phyloP scores from a whole-genome alignment of 2,113 vertebrate species.

The Isurus oxyrinchus region DNA sequence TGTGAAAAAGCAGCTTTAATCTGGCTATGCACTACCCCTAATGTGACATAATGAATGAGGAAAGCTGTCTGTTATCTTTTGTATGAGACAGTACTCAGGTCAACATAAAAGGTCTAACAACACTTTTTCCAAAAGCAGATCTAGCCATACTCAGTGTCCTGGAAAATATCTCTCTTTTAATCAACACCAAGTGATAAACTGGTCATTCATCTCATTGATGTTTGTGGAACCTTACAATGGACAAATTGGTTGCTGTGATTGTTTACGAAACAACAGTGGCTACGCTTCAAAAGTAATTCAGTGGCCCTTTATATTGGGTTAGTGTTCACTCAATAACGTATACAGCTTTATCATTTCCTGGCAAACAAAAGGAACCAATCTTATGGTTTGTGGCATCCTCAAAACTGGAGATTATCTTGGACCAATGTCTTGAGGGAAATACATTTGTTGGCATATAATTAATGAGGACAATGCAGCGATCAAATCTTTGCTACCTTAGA shows the following conservation, averaged over 20 bases:
- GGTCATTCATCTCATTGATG: background rate
- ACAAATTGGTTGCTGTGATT: background rate
- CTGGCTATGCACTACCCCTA: background rate
- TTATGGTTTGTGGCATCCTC: background rate
- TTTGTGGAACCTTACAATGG: background rate
- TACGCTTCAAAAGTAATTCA: background rate
- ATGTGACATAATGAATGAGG: background rate
- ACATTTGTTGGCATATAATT: background rate
- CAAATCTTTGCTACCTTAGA: background rate
- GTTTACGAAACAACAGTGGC: background rate
- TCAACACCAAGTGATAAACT: background rate
- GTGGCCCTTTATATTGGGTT: background rate
- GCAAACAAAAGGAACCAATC: background rate
- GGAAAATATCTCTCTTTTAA: background rate
- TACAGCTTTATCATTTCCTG: background rate
- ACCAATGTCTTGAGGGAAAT: background rate
- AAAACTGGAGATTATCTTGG: background rate
- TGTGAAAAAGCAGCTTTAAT: constrained; percentile 34
- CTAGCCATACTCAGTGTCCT: background rate
- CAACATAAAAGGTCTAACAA: background rate
- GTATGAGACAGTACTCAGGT: background rate
- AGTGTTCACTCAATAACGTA: background rate
- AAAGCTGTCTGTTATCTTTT: background rate
- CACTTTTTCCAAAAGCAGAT: background rate
- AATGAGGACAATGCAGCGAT: background rate